These are phyloP conservation scores for Echinops telfairi DNA, from an alignment of 2,113 vertebrate species.

Conservation along the genomic window DNA sequence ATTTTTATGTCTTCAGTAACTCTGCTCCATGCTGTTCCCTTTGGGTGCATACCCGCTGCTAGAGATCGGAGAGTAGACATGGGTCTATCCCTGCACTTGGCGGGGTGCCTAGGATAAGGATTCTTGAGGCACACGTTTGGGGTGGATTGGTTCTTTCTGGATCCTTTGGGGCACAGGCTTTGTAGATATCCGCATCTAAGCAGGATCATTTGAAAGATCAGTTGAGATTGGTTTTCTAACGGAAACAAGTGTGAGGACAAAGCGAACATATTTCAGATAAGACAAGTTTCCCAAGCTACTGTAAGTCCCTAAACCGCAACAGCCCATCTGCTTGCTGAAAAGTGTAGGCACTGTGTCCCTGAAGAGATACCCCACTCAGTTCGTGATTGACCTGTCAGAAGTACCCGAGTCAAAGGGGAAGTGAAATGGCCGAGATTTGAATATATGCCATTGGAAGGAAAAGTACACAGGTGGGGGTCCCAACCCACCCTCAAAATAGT, in stretches of 20 bases:
- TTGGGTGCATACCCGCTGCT: neutral
- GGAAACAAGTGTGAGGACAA: neutral
- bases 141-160: neutral
- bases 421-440: constrained; percentile 49
- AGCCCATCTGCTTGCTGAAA: neutral
- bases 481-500: neutral
- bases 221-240: neutral
- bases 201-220: neutral
- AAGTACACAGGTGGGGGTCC: neutral
- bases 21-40: neutral
- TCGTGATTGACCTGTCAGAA: neutral
- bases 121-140: neutral
- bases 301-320: neutral
- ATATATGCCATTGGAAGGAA: neutral
- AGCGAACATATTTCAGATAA: neutral
- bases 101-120: neutral
- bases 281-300: neutral
- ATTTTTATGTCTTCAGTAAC: too few relatives aligned
- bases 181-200: neutral
- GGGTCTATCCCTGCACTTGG: neutral
- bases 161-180: neutral
- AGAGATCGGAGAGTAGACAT: neutral
- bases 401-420: neutral
- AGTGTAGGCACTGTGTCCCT: rapidly evolving
- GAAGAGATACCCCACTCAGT: neutral